phyloP scores from a whole-genome alignment of 2,888 invertebrate genomes.

The Chromoteleia sp. region DNA sequence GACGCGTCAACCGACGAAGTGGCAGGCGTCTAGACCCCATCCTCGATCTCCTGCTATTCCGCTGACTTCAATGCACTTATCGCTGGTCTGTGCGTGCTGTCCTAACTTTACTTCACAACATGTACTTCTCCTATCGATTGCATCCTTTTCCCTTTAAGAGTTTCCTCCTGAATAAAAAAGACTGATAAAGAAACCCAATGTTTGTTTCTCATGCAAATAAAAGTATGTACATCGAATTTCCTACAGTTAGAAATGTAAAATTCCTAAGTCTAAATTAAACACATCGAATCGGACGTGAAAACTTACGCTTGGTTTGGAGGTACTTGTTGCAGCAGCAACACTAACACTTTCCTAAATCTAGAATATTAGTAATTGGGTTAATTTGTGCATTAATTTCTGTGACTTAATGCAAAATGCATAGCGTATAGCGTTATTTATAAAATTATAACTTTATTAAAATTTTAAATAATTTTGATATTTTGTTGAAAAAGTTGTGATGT shows the following conservation, averaged over 20 bases:
- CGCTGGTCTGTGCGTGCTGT: constrained; percentile 80
- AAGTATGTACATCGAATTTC: background rate
- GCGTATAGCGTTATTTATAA: no score
- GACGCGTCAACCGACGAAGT: constrained; percentile 72
- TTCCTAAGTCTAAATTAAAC: background rate
- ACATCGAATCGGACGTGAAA: constrained; percentile 13
- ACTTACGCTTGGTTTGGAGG: constrained; percentile 82
- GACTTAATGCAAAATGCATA: background rate
- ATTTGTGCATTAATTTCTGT: background rate
- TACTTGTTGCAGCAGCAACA: constrained; percentile 80
- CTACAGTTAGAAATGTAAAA: background rate
- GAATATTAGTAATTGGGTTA: constrained; percentile 73
- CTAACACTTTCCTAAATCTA: constrained; percentile 81
- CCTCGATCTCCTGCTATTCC: constrained; percentile 80
- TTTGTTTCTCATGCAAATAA: background rate
- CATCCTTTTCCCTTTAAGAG: constrained; percentile 77
- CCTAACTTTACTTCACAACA: constrained; percentile 72
- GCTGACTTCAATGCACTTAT: constrained; percentile 76
- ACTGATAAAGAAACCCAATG: background rate
- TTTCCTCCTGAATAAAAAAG: constrained; percentile 77
- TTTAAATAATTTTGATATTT: no score
- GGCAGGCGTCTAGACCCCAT: constrained; percentile 73
- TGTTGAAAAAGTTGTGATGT: no score
- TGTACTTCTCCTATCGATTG: constrained; percentile 79
- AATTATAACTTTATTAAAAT: no score